Percentiles rank a stretch among this genome's conserved stretches.
phyloP scores from a whole-genome alignment of 2,888 invertebrate species.

The Sepiola atlantica region DNA sequence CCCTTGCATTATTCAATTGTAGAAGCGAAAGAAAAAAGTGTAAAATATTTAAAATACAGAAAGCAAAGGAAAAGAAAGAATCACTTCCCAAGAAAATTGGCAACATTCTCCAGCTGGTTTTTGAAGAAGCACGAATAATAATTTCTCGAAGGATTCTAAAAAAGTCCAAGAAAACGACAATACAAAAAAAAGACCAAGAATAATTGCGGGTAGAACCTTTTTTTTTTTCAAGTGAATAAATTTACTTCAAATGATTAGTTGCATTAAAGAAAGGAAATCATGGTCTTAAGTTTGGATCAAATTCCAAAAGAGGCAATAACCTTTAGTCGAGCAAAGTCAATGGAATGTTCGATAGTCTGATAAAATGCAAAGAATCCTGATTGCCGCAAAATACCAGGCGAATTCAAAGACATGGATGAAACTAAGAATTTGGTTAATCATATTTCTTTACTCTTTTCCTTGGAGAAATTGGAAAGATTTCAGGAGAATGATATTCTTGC shows the following conservation, averaged over 20 bases:
- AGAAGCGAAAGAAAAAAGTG: background rate
- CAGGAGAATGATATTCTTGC: background rate
- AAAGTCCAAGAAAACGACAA: constrained; percentile 16
- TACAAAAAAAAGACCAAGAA: background rate
- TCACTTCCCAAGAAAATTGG: background rate
- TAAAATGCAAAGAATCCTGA: constrained; percentile 17
- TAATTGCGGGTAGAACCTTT: background rate
- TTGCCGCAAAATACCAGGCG: background rate
- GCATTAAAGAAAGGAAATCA: background rate
- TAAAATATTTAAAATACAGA: background rate
- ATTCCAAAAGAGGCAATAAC: constrained; percentile 8
- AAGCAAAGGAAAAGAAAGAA: background rate
- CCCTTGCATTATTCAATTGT: background rate
- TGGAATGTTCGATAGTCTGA: background rate
- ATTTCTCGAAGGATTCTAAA: background rate
- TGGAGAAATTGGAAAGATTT: constrained; percentile 32
- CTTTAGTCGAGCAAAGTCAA: background rate
- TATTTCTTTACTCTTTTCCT: background rate
- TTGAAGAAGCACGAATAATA: background rate
- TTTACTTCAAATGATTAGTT: background rate
- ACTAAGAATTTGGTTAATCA: background rate
- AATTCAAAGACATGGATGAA: constrained; percentile 9
- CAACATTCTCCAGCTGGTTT: background rate
- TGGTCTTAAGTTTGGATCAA: constrained; percentile 2
- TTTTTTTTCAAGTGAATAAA: constrained; percentile 6